Base-by-base conservation (phyloP, 35 echinoderm and acorn worm species). In the Eucidaris tribuloides region DNA sequence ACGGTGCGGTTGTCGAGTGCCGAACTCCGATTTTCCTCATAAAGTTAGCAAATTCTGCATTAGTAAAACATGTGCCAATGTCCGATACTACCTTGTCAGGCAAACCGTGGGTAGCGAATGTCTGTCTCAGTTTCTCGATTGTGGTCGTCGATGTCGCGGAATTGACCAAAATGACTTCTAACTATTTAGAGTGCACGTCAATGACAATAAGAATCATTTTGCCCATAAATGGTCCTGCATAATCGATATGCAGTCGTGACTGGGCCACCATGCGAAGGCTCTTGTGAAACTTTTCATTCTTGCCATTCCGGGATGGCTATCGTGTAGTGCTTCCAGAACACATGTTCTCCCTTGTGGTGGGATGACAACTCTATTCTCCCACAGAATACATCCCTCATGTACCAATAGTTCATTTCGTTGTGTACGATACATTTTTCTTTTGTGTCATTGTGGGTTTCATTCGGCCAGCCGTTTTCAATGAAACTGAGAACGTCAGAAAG, bases 351-450 rank as follows among this genome's bases (percentile, higher is more conserved):
- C 33, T 46, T 79, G 77, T 0, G 27, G 15, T 15, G 90, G 90
- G 60, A 93, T 83, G 6, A 93, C 65, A 4, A 93, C 52, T 59
- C 85, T 54, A 40, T 62, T 25, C 60, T 84, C 90, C 80, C 83
- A 86, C 61, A 86, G 19, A 0, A 86, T 6, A 46, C 68, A 79
- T 36, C 89, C 89, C 58, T 85, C 82, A 39, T 36, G 25, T 22
- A 85, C 30, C 1, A 65, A 61, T 1, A 91, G 79, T 71, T 91
- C 89, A 91, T 91, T 43, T 35, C 41, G 58, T 36, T 76, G n/a
- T 37, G 15, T 34, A 36, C 33, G 33, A 25, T 74, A 91, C 1
- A 62, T 58, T 55, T 83, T 2, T 62, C 63, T 61, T 85, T 78
- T 1, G 79, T 43, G 14, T 91, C 82, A 2, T 63, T 5, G n/a